Base-by-base conservation (phyloP, 1,140 invertebrate species). In the Pentalonia nigronervosa region DNA sequence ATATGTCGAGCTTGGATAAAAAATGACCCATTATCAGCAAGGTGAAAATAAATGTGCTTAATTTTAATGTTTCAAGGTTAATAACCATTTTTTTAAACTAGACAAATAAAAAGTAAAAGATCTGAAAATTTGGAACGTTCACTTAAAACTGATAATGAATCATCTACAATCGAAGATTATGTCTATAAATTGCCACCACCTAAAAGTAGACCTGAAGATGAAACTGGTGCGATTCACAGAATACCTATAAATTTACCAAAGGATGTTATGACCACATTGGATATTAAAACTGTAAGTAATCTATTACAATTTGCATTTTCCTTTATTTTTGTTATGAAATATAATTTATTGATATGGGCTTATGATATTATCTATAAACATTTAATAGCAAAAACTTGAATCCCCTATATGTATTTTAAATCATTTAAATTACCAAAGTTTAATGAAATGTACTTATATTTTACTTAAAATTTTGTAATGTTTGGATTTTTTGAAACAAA, bases 21-120 rank as follows among this genome's bases (percentile, higher is more conserved):
- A 92, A 92, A 92, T 53, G 91, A 92, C 34, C 91, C 91, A 36
- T 83, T 92, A 92, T 83, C 91, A 30, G 91, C 91, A 92, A 92
- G 91, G 91, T 92, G 2, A 50, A 34, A 34, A 67, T 47, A n/a
- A 53, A 34, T 83, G 6, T 25, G 8, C 36, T 41, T 50, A 25
- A 84, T 50, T 84, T 53, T 7, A 89, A 81, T 36, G 3, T 50
- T 25, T 14, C 8, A 83, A 34, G 20, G 41, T 67, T 67, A 36
- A 67, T 60, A 53, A 53, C 7, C 41, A 60, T 60, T 56, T 11
- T 60, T 56, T 60, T 25, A 41, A 6, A 67, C 23, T 83, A 92
- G 91, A 53, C 91, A 92, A 84, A 1, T 81, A 17, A 92, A 92
- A 84, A 50, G 76, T 50, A 92, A 53, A 3, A 92, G 53, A 83